These are phyloP conservation scores for Ibidorhyncha struthersii DNA, from an alignment of 2,113 vertebrate species.

Conservation along the genomic window DNA sequence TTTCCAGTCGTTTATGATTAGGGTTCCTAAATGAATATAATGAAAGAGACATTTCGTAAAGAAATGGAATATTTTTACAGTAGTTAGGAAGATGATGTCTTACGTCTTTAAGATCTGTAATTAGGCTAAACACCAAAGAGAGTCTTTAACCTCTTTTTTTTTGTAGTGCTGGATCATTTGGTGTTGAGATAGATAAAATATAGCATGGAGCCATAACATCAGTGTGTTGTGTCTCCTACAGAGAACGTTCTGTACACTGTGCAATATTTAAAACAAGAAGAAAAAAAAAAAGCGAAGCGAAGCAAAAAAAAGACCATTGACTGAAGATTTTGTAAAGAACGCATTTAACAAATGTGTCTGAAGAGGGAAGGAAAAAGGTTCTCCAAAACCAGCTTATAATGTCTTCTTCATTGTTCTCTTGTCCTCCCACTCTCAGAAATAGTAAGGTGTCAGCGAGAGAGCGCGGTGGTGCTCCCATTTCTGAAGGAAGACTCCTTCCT, in stretches of 20 bases:
- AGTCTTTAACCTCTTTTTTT: background rate
- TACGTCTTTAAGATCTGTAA: background rate
- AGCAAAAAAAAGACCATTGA: background rate
- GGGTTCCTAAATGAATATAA: background rate
- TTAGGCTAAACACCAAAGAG: background rate
- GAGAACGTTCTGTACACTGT: background rate
- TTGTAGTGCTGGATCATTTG: background rate
- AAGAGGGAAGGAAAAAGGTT: background rate
- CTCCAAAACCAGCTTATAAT: background rate
- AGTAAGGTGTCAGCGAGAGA: background rate
- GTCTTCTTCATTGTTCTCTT: background rate
- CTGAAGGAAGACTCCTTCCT: background rate
- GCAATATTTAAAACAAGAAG: background rate
- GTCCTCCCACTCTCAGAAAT: background rate
- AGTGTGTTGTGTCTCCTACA: background rate
- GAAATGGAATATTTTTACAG: background rate
- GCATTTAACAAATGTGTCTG: background rate
- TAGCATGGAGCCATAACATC: background rate
- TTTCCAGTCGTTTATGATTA: accelerated
- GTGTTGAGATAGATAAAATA: background rate
- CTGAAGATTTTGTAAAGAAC: background rate
- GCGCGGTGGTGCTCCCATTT: background rate
- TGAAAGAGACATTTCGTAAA: background rate
- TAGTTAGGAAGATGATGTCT: background rate
- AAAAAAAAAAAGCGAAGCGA: background rate